A percentile compares a stretch with the other conserved stretches of the same genome.
phyloP scores from a whole-genome alignment of 1,140 invertebrate species.

The Eurosta solidaginis region DNA sequence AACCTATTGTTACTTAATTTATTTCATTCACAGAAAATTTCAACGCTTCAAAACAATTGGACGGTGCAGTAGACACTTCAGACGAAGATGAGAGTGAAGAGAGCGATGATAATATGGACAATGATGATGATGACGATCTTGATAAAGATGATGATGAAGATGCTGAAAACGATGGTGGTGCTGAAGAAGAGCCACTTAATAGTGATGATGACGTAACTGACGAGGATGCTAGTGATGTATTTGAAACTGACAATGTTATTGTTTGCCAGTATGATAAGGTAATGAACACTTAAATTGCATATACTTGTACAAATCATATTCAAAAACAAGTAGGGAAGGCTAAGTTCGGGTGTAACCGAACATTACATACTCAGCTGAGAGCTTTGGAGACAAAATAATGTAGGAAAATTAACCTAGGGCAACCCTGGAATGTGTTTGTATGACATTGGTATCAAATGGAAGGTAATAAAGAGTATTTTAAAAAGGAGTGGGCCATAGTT shows the following conservation, averaged over 20 bases:
- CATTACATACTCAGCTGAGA: too few species aligned
- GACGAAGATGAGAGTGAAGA: conserved; percentile 73
- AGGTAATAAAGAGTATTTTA: too few species aligned
- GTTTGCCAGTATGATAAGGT: conserved; percentile 99
- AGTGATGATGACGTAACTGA: conserved; percentile 97
- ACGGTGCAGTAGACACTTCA: conserved; percentile 78
- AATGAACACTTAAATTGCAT: conserved; percentile 36
- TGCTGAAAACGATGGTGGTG: conserved; percentile 73
- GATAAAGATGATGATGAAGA: conserved; percentile 79
- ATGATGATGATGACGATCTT: conserved; percentile 74
- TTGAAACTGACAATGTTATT: conserved; percentile 98
- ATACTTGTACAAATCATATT: neutral
- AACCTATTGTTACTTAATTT: neutral
- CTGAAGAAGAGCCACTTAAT: conserved; percentile 90
- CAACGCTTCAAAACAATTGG: conserved; percentile 60
- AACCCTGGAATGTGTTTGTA: too few species aligned
- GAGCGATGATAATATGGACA: conserved; percentile 72
- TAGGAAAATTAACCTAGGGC: too few species aligned
- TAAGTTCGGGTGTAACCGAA: too few species aligned
- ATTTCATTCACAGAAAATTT: conserved; percentile 43
- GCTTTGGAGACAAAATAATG: too few species aligned
- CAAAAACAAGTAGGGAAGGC: neutral
- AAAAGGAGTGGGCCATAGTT: too few species aligned
- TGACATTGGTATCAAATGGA: too few species aligned
- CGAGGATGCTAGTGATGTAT: conserved; percentile 92